Base-by-base conservation (phyloP, 2,888 invertebrate genomes). In the Venusia cambrica region DNA sequence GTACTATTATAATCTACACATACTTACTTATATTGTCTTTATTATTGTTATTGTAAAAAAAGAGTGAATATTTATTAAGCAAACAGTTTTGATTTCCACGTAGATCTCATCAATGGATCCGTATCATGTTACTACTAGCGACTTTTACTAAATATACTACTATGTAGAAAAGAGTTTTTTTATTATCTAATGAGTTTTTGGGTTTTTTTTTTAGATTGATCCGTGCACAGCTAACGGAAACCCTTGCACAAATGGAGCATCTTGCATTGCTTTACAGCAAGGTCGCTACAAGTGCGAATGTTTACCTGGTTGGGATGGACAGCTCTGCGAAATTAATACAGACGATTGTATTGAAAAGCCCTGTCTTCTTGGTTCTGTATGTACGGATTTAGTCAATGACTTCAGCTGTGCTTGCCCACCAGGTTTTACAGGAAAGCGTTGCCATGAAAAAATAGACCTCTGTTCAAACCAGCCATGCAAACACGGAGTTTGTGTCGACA, bases 271-370 rank as follows among this genome's bases (percentile, higher is more conserved):
- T 21, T 89, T 97, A 37, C 95, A 95, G 71, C 97, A 96, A 88
- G 97, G 97, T 5, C 89, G 97, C 51, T 98, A 94, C 75, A 94
- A 95, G 73, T 99, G 99, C 70, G 96, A 97, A 71, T 99, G 99
- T 73, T 87, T 95, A 31, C 94, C 97, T 8, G 99, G 99, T 18
- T 99, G 99, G 98, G 97, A 97, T 71, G 99, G 99, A 39, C 94
- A 96, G 56, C 93, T 94, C 41, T 99, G 99, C 73, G 97, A 97
- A 68, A 90, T 89, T n/a, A 97, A 97, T 66, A 95, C 92, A 45
- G 94, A 98, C 62, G 98, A 98, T 65, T 98, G 98, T 72, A 93
- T 95, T 3, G 97, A 97, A 71, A 92, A 93, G 50, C 98, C 98
- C 11, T 97, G 97, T 69, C 88, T 97, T 1, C 84, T 98, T 11